These are phyloP conservation scores for Acleris holmiana DNA, from an alignment of 2,888 invertebrate species.

Conservation along the genomic window DNA sequence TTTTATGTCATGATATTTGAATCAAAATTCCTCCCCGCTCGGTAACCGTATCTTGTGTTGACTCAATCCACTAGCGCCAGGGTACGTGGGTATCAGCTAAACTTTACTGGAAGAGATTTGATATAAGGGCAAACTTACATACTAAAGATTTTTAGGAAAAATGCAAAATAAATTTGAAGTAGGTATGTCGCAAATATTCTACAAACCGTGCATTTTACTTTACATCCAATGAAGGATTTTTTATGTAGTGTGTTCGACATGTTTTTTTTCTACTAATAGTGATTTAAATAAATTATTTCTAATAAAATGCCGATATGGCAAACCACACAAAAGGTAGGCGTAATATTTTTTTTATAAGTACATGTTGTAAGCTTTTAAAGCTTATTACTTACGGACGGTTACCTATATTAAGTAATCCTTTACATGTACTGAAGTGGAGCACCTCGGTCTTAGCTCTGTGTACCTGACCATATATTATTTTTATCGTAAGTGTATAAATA, in stretches of 20 bases:
- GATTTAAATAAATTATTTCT: background rate
- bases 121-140: slow-evolving; percentile 21
- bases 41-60: background rate
- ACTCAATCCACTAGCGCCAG: slow-evolving; percentile 13
- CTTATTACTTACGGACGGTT: slow-evolving; percentile 24
- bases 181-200: background rate
- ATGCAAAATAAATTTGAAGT: background rate
- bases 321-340: background rate
- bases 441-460: slow-evolving; percentile 13
- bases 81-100: slow-evolving; percentile 10
- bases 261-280: background rate
- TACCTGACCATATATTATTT: slow-evolving; percentile 23
- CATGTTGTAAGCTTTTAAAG: background rate
- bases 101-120: slow-evolving; percentile 33
- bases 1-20: background rate
- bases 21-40: background rate
- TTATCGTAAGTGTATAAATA: background rate
- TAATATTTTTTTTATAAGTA: background rate
- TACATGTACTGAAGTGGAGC: background rate
- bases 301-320: background rate
- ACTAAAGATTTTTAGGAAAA: slow-evolving; percentile 14
- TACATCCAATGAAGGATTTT: background rate
- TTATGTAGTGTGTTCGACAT: background rate
- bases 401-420: slow-evolving; percentile 27
- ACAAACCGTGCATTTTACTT: background rate